Percentiles rank a stretch among this genome's conserved stretches.
Conservation (phyloP, 2,113 vertebrate species). For the Protobothrops flavoviridis region DNA sequence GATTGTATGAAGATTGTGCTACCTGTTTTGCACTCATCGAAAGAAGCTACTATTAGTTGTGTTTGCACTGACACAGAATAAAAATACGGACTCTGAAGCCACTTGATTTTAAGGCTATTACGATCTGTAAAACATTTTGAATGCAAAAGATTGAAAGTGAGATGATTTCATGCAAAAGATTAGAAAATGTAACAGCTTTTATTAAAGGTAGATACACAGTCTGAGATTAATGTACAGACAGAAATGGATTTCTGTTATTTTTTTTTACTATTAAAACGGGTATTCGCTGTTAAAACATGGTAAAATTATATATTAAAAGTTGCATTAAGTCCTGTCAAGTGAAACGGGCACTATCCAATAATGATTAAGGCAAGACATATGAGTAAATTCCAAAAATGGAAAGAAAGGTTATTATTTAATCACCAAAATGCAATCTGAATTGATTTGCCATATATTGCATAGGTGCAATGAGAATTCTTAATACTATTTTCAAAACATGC, state of each 20-base stretch:
- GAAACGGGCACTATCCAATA: constrained; percentile 32
- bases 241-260: constrained; percentile 10
- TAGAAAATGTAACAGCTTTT: constrained; percentile 39
- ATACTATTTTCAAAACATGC: background rate
- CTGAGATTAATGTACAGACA: background rate
- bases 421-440: constrained; percentile 29
- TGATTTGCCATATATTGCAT: constrained; percentile 5
- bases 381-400: constrained; percentile 3
- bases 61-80: background rate
- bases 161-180: constrained; percentile 40
- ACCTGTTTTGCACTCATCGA: background rate
- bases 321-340: constrained; percentile 36
- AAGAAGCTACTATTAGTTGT: background rate
- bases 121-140: background rate
- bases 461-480: constrained; percentile 7
- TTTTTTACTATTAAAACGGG: constrained; percentile 26
- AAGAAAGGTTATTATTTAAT: constrained; percentile 42
- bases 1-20: background rate
- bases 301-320: constrained; percentile 35
- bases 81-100: constrained; percentile 27
- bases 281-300: constrained; percentile 27
- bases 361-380: constrained; percentile 31
- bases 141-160: constrained; percentile 34
- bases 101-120: constrained; percentile 23
- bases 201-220: constrained; percentile 17